A percentile compares a stretch with the other conserved stretches of the same genome.
Conservation (phyloP, 2,888 invertebrate genomes). For the Rhagonycha lutea region DNA sequence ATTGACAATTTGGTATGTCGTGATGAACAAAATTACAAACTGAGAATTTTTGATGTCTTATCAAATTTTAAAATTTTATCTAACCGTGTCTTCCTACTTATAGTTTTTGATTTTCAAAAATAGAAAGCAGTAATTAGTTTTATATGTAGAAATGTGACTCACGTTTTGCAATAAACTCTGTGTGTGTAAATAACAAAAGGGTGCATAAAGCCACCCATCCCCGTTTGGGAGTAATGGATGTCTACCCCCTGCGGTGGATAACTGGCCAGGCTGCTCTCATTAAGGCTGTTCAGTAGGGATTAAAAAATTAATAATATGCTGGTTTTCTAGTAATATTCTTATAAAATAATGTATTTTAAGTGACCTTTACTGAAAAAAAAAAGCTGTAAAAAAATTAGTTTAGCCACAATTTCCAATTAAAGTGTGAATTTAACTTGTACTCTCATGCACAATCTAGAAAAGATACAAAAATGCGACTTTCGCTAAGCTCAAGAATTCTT, state of each 20-base stretch:
- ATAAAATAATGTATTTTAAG: too few species aligned
- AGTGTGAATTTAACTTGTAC: too few species aligned
- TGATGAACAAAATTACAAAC: background rate
- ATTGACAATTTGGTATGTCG: constrained; percentile 13
- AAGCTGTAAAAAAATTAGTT: too few species aligned
- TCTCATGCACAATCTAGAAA: too few species aligned
- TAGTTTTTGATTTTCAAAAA: background rate
- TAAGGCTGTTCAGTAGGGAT: too few species aligned
- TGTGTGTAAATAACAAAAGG: constrained; percentile 16
- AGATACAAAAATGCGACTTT: too few species aligned
- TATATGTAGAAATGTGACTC: background rate
- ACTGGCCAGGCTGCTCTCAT: constrained; percentile 57
- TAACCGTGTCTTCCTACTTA: background rate
- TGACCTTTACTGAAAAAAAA: too few species aligned
- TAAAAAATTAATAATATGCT: too few species aligned
- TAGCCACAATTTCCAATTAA: too few species aligned
- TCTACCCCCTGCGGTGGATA: constrained; percentile 54
- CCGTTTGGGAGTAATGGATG: constrained; percentile 32
- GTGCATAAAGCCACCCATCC: constrained; percentile 30
- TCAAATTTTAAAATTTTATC: constrained; percentile 9
- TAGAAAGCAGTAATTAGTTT: background rate
- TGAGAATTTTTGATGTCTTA: constrained; percentile 4
- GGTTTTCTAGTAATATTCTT: too few species aligned
- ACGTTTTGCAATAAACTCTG: constrained; percentile 11
- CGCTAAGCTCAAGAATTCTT: too few species aligned